phyloP scores from a whole-genome alignment of 2,888 invertebrate species.

The Chrysopilus asiliformis region DNA sequence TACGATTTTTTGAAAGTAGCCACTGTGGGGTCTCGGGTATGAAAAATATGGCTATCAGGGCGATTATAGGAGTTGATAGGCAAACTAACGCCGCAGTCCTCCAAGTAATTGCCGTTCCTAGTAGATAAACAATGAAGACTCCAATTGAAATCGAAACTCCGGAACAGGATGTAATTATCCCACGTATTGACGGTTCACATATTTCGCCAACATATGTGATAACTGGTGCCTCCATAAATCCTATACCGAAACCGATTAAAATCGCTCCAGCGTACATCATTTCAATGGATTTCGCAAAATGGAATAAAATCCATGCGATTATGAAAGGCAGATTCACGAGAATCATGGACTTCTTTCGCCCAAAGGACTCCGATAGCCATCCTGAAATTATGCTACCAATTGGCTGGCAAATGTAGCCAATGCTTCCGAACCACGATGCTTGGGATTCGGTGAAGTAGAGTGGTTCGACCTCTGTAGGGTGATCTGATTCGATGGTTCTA shows the following conservation, averaged over 20 bases:
- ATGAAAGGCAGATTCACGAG: conserved; percentile 45
- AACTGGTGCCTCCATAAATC: conserved; percentile 46
- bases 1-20: conserved; percentile 43
- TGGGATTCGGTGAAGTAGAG: conserved; percentile 39
- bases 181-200: conserved; percentile 41
- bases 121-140: conserved; percentile 39
- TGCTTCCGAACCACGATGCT: conserved; percentile 47
- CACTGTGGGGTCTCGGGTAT: conserved; percentile 48
- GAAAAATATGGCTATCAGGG: conserved; percentile 40
- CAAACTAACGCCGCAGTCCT: conserved; percentile 41
- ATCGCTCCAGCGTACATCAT: conserved; percentile 40
- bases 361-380: conserved; percentile 41
- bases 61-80: conserved; percentile 38
- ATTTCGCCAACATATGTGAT: conserved; percentile 49
- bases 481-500: conserved; percentile 32
- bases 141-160: conserved; percentile 35
- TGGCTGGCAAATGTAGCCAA: conserved; percentile 44
- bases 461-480: conserved; percentile 25
- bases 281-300: conserved; percentile 38
- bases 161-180: conserved; percentile 41
- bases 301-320: conserved; percentile 43
- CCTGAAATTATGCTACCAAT: conserved; percentile 45
- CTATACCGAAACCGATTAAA: conserved; percentile 43
- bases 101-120: conserved; percentile 42
- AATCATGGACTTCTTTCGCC: conserved; percentile 42